phyloP scores from a whole-genome alignment of 2,113 vertebrate genomes.

The Vimba vimba region DNA sequence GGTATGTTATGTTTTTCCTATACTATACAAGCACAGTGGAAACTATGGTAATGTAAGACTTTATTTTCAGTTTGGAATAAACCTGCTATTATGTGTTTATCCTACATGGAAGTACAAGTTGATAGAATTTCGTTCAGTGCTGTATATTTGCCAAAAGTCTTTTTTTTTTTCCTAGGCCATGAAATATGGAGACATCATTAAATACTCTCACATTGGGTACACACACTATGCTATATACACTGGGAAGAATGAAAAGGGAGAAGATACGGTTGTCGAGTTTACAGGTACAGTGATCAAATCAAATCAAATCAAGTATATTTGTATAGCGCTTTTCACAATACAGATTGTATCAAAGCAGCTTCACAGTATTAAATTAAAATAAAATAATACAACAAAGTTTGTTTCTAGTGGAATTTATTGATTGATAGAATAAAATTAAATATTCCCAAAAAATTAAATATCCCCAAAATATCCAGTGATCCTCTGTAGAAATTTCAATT shows the following conservation, averaged over 20 bases:
- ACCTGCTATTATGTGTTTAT: neutral
- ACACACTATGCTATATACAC: neutral
- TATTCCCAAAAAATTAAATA: too few relatives aligned
- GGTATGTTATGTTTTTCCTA: too few relatives aligned
- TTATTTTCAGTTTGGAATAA: conserved; percentile 8
- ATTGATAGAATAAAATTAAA: too few relatives aligned
- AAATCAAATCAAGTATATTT: too few relatives aligned
- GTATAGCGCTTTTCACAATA: too few relatives aligned
- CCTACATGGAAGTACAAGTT: neutral
- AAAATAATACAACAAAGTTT: too few relatives aligned
- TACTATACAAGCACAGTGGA: too few relatives aligned
- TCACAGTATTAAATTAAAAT: too few relatives aligned
- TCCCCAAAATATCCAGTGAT: too few relatives aligned
- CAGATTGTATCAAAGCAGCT: too few relatives aligned
- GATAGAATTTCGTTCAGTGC: neutral
- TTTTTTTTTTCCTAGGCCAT: neutral
- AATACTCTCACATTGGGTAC: neutral
- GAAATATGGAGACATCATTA: neutral
- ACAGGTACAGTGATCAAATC: conserved; percentile 6
- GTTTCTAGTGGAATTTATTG: too few relatives aligned
- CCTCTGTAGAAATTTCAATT: neutral
- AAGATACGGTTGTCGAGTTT: neutral
- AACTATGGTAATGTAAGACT: neutral
- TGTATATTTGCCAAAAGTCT: neutral
- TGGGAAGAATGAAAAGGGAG: neutral